Evolutionary conservation across 2,888 invertebrate genomes (phyloP).

Genomic region (Mycalesis mineus): DNA sequence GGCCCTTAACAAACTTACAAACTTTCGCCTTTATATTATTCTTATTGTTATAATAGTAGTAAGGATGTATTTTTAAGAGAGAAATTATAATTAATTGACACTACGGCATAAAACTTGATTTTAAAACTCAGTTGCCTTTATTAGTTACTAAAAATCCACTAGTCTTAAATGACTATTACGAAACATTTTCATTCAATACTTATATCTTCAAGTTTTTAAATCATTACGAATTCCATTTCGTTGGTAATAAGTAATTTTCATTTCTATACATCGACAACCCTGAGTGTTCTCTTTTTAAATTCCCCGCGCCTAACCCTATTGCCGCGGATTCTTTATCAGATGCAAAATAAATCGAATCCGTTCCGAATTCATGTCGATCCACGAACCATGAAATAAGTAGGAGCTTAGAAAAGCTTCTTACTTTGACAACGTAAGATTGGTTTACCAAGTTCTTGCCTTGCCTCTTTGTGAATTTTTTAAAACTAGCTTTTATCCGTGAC

Average conservation of each 20-base stretch:
- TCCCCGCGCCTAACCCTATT: conserved; percentile 25
- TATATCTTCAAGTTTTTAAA: too few relatives aligned
- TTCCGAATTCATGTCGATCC: conserved; percentile 43
- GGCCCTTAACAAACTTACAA: too few relatives aligned
- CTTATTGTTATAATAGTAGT: too few relatives aligned
- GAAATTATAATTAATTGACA: too few relatives aligned
- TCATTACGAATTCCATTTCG: too few relatives aligned
- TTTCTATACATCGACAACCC: not conserved
- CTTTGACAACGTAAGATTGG: not conserved
- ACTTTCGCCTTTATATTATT: too few relatives aligned
- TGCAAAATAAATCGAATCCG: conserved; percentile 35
- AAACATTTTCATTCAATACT: too few relatives aligned
- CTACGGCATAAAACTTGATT: too few relatives aligned
- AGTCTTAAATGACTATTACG: too few relatives aligned
- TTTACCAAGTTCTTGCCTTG: not conserved
- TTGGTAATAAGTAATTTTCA: not conserved
- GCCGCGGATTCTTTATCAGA: conserved; percentile 24
- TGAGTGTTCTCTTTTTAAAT: conserved; percentile 8
- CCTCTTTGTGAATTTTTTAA: conserved; percentile 1
- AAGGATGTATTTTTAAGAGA: too few relatives aligned
- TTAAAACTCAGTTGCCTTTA: too few relatives aligned
- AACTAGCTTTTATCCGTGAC: not conserved
- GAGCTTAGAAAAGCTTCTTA: conserved; percentile 20
- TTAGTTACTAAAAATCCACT: too few relatives aligned
- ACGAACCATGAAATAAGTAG: conserved; percentile 50